phyloP scores from a whole-genome alignment of 2,797 vertebrate species.

The Scolopax bukidnonensis region DNA sequence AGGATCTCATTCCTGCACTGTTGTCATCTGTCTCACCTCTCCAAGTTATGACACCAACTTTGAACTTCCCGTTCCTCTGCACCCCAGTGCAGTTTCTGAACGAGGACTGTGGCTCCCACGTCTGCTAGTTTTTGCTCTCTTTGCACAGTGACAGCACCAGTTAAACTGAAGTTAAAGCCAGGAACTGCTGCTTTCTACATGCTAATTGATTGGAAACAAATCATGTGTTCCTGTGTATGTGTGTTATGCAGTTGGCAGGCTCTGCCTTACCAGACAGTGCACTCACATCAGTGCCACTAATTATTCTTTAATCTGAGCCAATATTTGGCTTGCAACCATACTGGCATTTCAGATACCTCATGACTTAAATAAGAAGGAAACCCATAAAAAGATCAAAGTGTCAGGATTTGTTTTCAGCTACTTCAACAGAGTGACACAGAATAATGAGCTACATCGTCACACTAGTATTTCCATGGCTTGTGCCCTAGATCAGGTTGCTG shows the following conservation, averaged over 20 bases:
- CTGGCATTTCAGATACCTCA: neutral
- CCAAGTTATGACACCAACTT: neutral
- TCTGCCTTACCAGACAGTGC: neutral
- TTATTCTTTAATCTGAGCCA: neutral
- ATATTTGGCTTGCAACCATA: neutral
- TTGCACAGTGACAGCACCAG: neutral
- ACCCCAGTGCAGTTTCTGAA: neutral
- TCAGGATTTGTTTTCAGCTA: neutral
- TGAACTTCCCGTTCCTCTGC: neutral
- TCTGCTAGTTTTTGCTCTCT: neutral
- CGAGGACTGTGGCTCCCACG: accelerated
- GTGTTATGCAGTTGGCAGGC: neutral
- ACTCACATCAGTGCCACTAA: neutral
- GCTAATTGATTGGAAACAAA: neutral
- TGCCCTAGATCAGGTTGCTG: neutral
- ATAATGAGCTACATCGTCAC: neutral
- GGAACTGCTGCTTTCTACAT: neutral
- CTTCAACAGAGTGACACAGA: neutral
- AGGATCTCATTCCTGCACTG: neutral
- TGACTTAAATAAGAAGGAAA: neutral
- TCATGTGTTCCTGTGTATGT: neutral
- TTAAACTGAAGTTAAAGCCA: neutral
- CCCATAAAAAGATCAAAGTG: neutral
- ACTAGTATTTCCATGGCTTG: neutral
- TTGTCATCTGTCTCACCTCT: neutral